Evolutionary conservation across 2,797 vertebrate genomes (phyloP), one percentile per base, ranked within the genome.

Genomic region (Phylloscopus collybita): DNA sequence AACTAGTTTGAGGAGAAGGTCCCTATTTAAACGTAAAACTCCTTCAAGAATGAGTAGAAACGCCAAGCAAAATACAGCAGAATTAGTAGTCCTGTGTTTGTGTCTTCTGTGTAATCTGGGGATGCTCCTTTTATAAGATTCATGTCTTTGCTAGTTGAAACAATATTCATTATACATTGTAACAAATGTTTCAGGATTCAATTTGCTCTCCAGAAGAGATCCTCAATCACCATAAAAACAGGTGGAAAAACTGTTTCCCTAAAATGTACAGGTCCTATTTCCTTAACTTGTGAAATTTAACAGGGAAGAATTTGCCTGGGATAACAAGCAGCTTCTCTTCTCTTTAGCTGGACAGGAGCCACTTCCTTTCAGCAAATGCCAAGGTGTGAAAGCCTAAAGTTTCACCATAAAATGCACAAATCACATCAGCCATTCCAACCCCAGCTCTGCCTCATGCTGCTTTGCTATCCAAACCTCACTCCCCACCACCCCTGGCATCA

Each of bases 121-220:
- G 84, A 79, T 51, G 22, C 10, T 54, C 13, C 20, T 94, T 94
- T 87, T 36, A 18, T 57, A 49, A 86, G 17, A 87, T 84, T 84
- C 82, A 66, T 78, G 32, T 66, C 69, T 86, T 76, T 80, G 23
- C 45, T 85, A 85, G 62, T 34, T 72, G 67, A 84, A 87, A n/a
- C 42, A 70, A 67, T 70, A 82, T 76, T 93, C 22, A 57, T 93
- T 80, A 90, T 57, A 79, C 26, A 45, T 71, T 79, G 16, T 18
- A 90, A 88, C 42, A 91, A 95, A 91, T 75, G 64, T 86, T 93
- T 86, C 74, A 83, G 44, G 94, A 87, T 86, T 87, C 80, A 62
- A 71, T 95, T 96, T 94, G 27, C 32, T 71, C 25, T 83, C 62
- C 80, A 91, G 70, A 88, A 94, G n/a, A 53, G 74, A 87, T 45